Percentiles rank a stretch among this genome's conserved stretches.
Evolutionary conservation across 1,140 invertebrate species (phyloP).

Genomic region (Berghia stephanieae): DNA sequence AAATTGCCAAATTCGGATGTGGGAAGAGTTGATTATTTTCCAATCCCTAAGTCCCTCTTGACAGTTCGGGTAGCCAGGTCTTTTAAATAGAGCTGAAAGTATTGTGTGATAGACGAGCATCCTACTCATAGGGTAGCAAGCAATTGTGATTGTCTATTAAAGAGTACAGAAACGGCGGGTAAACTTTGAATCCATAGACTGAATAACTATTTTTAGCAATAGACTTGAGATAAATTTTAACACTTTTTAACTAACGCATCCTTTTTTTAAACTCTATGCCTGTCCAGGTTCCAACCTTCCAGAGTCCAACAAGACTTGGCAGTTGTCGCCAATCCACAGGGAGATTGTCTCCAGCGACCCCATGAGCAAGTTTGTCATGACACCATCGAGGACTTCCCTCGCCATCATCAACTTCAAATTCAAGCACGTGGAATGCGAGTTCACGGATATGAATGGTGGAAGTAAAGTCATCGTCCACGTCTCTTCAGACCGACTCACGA

Average conservation of each 20-base stretch:
- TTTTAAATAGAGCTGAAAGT: too few relatives aligned
- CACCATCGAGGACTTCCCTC: constrained; percentile 77
- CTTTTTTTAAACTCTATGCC: constrained; percentile 15
- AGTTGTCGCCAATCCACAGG: constrained; percentile 76
- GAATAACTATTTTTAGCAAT: too few relatives aligned
- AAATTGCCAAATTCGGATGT: too few relatives aligned
- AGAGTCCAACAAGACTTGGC: constrained; percentile 52
- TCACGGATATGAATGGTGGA: constrained; percentile 22
- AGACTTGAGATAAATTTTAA: too few relatives aligned
- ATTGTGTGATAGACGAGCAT: too few relatives aligned
- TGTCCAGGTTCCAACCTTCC: constrained; percentile 50
- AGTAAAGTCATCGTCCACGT: constrained; percentile 33
- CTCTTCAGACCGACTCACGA: too few relatives aligned
- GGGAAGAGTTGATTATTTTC: too few relatives aligned
- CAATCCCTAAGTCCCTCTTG: too few relatives aligned
- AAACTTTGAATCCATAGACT: too few relatives aligned
- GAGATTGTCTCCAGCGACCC: constrained; percentile 77
- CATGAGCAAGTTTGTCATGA: constrained; percentile 81
- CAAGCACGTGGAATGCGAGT: constrained; percentile 80
- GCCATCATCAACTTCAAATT: constrained; percentile 80
- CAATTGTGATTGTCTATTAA: not conserved
- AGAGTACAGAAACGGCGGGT: not conserved
- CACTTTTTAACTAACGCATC: not conserved
- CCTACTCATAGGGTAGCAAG: not conserved
- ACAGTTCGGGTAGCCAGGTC: too few relatives aligned